Evolutionary conservation across 1,140 invertebrate genomes (phyloP).

Genomic region (Pogonomyrmex californicus): DNA sequence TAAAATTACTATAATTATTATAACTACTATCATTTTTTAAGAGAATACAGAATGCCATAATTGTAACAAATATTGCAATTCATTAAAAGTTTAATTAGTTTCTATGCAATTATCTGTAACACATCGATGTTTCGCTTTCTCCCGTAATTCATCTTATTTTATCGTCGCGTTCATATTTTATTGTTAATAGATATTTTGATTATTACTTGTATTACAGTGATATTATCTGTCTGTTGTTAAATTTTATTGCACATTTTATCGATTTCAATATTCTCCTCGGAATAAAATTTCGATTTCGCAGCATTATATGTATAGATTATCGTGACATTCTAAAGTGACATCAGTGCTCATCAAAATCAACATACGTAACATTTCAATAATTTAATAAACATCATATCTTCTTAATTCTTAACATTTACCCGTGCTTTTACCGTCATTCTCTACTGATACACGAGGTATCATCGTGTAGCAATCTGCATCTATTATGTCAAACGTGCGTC

Average conservation of each 20-base stretch:
- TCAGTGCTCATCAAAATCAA: neutral
- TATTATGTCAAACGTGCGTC: neutral
- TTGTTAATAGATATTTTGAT: neutral
- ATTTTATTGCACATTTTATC: slow-evolving; percentile 1
- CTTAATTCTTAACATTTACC: neutral
- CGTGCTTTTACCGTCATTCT: neutral
- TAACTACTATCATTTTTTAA: neutral
- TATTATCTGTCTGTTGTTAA: neutral
- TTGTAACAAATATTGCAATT: neutral
- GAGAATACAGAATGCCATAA: neutral
- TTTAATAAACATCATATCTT: slow-evolving; percentile 20
- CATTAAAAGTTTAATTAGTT: slow-evolving; percentile 11
- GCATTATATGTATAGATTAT: neutral
- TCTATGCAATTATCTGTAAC: neutral
- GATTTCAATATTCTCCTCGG: slow-evolving; percentile 14
- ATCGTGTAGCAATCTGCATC: slow-evolving; percentile 30
- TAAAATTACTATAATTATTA: neutral
- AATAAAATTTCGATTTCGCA: slow-evolving; percentile 1
- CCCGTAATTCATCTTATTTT: neutral
- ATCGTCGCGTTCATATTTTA: neutral
- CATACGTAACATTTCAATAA: slow-evolving; percentile 27
- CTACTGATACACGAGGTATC: slow-evolving; percentile 10
- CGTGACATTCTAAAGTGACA: slow-evolving; percentile 20
- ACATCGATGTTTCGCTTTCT: neutral
- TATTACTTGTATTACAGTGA: slow-evolving; percentile 7